A percentile compares a stretch with the other conserved stretches of the same genome.
Conservation (phyloP, 2,113 vertebrate species). For the Aegithalos caudatus region DNA sequence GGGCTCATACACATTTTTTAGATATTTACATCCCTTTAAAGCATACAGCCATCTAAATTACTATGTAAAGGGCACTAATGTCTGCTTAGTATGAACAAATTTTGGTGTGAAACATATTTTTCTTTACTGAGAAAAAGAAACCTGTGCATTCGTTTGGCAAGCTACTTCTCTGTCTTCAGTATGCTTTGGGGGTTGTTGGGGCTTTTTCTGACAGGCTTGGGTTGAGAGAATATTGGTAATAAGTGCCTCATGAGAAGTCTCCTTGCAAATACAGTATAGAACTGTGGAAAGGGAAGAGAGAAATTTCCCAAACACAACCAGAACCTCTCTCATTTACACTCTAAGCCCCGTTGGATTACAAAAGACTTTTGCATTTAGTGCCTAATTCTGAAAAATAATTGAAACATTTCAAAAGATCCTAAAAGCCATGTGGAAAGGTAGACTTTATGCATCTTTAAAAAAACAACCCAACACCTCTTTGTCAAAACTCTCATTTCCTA, state of each 20-base stretch:
- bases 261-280: background rate
- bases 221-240: conserved; percentile 26
- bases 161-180: conserved; percentile 13
- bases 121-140: conserved; percentile 11
- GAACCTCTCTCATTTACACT: background rate
- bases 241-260: background rate
- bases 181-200: background rate
- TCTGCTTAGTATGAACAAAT: conserved; percentile 41
- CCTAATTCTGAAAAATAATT: background rate
- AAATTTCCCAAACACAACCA: conserved; percentile 1
- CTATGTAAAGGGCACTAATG: conserved; percentile 7
- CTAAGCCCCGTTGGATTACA: background rate
- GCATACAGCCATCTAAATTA: background rate
- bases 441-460: background rate
- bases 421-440: background rate
- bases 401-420: background rate
- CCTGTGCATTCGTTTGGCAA: background rate
- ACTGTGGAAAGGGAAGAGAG: background rate
- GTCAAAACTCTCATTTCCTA: conserved; percentile 67
- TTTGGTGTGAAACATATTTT: conserved; percentile 13
- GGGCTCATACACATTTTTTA: background rate
- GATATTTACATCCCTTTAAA: conserved; percentile 11
- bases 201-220: conserved; percentile 17
- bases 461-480: background rate
- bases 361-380: background rate